Percentiles rank a stretch among this genome's conserved stretches.
Conservation (phyloP, 2,113 vertebrate species). For the Pseudolaguvia tuberculata region DNA sequence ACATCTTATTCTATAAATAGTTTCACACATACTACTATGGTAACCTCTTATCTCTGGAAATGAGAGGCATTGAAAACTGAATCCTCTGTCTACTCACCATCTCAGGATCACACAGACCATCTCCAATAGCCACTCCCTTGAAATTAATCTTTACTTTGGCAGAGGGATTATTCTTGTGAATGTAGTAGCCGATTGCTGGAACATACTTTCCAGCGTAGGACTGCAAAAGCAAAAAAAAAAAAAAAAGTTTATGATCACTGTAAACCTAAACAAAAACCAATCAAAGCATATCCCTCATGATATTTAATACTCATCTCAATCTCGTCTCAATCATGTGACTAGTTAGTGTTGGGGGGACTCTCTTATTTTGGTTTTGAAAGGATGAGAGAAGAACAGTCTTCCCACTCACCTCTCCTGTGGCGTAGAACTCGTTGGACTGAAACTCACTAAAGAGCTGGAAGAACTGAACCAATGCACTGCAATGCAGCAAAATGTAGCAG, state of each 20-base stretch:
- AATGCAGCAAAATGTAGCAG: conserved; percentile 44
- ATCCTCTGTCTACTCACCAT: conserved; percentile 55
- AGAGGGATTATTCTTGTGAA: conserved; percentile 73
- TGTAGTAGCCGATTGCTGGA: conserved; percentile 72
- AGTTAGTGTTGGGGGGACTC: neutral
- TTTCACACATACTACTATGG: too few species aligned
- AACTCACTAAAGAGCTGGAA: conserved; percentile 81
- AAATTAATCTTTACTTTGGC: conserved; percentile 74
- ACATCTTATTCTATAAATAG: too few species aligned
- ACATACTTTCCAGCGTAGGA: conserved; percentile 79
- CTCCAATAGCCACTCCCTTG: conserved; percentile 74
- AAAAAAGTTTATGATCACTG: neutral
- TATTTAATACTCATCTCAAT: neutral
- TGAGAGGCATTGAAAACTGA: neutral
- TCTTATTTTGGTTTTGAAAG: neutral
- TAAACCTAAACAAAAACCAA: neutral
- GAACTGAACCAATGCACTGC: conserved; percentile 74
- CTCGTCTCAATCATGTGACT: too few species aligned
- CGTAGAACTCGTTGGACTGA: conserved; percentile 77
- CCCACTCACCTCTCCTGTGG: conserved; percentile 74
- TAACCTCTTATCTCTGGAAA: too few species aligned
- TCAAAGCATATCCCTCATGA: neutral
- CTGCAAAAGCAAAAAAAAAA: conserved; percentile 47
- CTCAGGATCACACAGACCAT: conserved; percentile 79
- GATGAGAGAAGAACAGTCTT: neutral